phyloP scores from a whole-genome alignment of 2,113 vertebrate species.

The Periophthalmodon schlosseri region DNA sequence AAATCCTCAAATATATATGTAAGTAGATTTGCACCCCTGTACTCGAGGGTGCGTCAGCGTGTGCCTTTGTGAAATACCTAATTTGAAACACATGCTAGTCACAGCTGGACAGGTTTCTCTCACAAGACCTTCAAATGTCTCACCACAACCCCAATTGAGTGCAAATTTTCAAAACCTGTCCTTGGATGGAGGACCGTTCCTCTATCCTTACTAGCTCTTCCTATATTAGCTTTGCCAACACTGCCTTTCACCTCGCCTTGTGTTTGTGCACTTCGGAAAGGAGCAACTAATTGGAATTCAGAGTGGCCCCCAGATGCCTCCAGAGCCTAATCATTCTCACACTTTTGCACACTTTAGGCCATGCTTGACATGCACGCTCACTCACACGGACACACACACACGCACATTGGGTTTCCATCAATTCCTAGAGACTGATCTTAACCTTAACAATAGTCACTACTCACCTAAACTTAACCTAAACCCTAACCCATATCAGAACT shows the following conservation, averaged over 20 bases:
- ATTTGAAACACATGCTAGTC: constrained; percentile 71
- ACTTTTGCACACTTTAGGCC: constrained; percentile 13
- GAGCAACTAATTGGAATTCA: constrained; percentile 69
- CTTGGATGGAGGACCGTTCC: constrained; percentile 22
- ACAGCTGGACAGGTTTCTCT: constrained; percentile 68
- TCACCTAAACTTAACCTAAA: too few relatives aligned
- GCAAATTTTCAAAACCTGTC: constrained; percentile 56
- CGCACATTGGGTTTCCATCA: constrained; percentile 28
- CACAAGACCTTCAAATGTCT: constrained; percentile 67
- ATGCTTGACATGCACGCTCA: constrained; percentile 1
- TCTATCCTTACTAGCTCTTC: constrained; percentile 19
- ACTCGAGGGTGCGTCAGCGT: constrained; percentile 38
- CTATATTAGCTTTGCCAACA: constrained; percentile 37
- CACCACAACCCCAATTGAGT: constrained; percentile 57
- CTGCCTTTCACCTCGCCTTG: constrained; percentile 42
- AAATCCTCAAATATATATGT: constrained; percentile 18
- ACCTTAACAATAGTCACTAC: too few relatives aligned
- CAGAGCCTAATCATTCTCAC: constrained; percentile 47
- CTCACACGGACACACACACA: constrained; percentile 31
- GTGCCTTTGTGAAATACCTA: constrained; percentile 55
- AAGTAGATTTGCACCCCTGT: constrained; percentile 16
- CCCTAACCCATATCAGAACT: too few relatives aligned
- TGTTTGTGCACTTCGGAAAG: constrained; percentile 55
- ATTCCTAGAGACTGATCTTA: too few relatives aligned
- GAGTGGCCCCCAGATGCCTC: constrained; percentile 62